phyloP scores from a whole-genome alignment of 2,113 vertebrate species.

The Symphodus melops region DNA sequence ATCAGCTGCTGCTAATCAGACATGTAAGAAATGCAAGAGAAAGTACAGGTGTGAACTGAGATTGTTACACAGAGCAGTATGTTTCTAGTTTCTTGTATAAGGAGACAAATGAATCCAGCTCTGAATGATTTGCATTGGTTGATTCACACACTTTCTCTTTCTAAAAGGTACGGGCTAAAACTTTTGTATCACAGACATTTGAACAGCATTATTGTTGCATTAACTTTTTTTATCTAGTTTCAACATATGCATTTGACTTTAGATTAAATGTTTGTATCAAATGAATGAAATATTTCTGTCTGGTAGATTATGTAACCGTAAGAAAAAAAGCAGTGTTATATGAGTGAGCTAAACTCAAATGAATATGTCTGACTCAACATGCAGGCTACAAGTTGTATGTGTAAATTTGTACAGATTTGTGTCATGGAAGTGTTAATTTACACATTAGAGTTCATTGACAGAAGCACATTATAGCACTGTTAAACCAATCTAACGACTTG shows the following conservation, averaged over 20 bases:
- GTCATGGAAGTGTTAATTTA: conserved; percentile 1
- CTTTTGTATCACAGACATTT: background rate
- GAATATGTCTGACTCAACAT: conserved; percentile 2
- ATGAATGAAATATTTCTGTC: background rate
- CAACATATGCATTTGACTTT: background rate
- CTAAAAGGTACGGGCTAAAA: background rate
- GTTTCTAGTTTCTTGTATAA: background rate
- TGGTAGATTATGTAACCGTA: background rate
- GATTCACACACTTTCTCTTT: background rate
- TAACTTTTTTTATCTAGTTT: conserved; percentile 8
- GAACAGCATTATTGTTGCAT: conserved; percentile 1
- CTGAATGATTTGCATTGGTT: conserved; percentile 12
- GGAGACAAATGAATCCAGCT: conserved; percentile 22
- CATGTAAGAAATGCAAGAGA: conserved; percentile 23
- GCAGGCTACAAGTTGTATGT: background rate
- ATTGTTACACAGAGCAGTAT: conserved; percentile 1
- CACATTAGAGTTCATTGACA: background rate
- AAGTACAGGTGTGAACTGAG: conserved; percentile 14
- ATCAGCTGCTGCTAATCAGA: conserved; percentile 38
- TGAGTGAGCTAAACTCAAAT: background rate
- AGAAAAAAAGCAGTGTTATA: background rate
- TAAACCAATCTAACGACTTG: background rate
- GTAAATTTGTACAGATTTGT: background rate
- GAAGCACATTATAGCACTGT: background rate
- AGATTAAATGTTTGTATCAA: background rate